phyloP scores from a whole-genome alignment of 1,140 invertebrate genomes.

The Gonioctena quinquepunctata region DNA sequence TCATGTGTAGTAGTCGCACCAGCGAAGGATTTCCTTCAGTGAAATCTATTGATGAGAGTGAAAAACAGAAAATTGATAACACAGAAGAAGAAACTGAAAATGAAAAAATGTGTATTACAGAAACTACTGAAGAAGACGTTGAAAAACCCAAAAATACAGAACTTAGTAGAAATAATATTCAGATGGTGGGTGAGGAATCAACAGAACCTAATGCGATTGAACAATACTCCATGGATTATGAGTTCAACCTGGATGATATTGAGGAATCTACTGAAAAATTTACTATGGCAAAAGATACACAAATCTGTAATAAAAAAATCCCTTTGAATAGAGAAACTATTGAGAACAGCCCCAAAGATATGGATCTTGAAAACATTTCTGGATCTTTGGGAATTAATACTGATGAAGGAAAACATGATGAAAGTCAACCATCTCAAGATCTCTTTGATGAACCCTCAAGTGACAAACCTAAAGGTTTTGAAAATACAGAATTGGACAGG shows the following conservation, averaged over 20 bases:
- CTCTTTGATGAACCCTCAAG: neutral
- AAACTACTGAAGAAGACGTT: neutral
- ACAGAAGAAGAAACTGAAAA: neutral
- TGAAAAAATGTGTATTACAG: neutral
- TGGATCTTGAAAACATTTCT: too few species aligned
- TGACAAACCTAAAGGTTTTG: slow-evolving; percentile 1
- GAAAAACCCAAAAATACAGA: neutral
- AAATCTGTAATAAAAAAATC: too few species aligned
- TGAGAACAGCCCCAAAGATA: too few species aligned
- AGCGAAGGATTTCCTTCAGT: too few species aligned
- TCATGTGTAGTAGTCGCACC: too few species aligned
- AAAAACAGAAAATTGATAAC: too few species aligned
- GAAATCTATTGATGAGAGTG: too few species aligned
- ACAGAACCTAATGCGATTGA: neutral
- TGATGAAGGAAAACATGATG: too few species aligned
- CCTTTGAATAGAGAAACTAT: too few species aligned
- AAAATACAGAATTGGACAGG: slow-evolving; percentile 23
- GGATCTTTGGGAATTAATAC: too few species aligned
- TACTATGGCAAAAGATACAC: neutral
- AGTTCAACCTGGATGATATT: slow-evolving; percentile 38
- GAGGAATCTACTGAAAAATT: slow-evolving; percentile 27
- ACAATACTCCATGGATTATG: slow-evolving; percentile 26
- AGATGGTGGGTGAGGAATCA: neutral
- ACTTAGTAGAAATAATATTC: slow-evolving; percentile 5
- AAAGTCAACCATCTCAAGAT: neutral